Percentiles rank a stretch among this genome's conserved stretches.
phyloP scores from a whole-genome alignment of 2,888 invertebrate genomes.

The Drosophila nigricruria region DNA sequence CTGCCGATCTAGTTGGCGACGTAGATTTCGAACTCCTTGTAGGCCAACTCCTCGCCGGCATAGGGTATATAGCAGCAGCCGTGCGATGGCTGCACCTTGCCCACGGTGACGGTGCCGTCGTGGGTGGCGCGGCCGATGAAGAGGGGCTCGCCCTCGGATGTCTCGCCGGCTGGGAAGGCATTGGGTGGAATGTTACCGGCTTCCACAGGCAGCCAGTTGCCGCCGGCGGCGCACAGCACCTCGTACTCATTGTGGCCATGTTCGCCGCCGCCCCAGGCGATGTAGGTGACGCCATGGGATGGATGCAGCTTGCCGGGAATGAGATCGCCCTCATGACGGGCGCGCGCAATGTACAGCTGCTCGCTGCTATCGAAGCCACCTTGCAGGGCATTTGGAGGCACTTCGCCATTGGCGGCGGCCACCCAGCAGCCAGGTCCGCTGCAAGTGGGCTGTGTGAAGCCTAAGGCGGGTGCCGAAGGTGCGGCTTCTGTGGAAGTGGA shows the following conservation, averaged over 20 bases:
- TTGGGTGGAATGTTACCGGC: slow-evolving; percentile 90
- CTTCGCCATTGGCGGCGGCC: slow-evolving; percentile 87
- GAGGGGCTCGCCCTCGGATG: slow-evolving; percentile 92
- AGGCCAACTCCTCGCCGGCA: slow-evolving; percentile 91
- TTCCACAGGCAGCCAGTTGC: slow-evolving; percentile 89
- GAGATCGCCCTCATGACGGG: slow-evolving; percentile 89
- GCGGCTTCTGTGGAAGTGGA: slow-evolving; percentile 67
- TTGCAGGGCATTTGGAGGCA: slow-evolving; percentile 90
- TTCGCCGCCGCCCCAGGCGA: slow-evolving; percentile 92
- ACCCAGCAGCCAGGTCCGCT: slow-evolving; percentile 87
- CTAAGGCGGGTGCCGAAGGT: slow-evolving; percentile 63
- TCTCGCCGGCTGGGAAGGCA: slow-evolving; percentile 90
- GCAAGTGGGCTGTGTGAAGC: slow-evolving; percentile 76
- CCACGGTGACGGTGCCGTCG: slow-evolving; percentile 91
- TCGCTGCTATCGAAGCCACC: slow-evolving; percentile 88
- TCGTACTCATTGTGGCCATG: slow-evolving; percentile 90
- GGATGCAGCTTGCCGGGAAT: slow-evolving; percentile 91
- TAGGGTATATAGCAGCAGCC: slow-evolving; percentile 93
- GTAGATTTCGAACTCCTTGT: slow-evolving; percentile 93
- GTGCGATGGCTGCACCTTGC: slow-evolving; percentile 94
- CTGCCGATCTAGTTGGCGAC: slow-evolving; percentile 69
- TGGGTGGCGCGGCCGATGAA: slow-evolving; percentile 92
- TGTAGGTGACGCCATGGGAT: slow-evolving; percentile 89
- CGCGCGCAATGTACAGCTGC: slow-evolving; percentile 89
- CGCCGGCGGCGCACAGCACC: slow-evolving; percentile 87